Evolutionary conservation across 2,888 invertebrate genomes (phyloP), one percentile per base, ranked within the genome.

Genomic region (Listrodromus nycthemerus): DNA sequence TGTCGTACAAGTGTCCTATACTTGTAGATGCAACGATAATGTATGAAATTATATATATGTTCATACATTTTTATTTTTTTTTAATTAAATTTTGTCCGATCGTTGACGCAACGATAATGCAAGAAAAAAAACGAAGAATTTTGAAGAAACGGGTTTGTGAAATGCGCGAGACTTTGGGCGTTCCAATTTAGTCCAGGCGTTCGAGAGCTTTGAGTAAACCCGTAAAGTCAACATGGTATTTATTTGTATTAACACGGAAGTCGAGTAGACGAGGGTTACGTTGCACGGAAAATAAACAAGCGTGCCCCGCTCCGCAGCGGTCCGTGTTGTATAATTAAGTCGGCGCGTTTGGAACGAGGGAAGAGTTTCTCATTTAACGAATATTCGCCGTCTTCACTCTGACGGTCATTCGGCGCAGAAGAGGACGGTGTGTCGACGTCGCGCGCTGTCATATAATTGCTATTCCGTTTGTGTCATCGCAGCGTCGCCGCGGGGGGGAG

Each of bases 381-480:
- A 37, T 61, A 66, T 30, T 10, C 16, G n/a, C 45, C 30, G 27
- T 21, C 50, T 37, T 67, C 55, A 2, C 37, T 10, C 27, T 58
- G 55, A 24, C 30, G 30, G 37, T 73, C 19, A 70, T 77, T 78
- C 73, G 24, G 37, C 27, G 73, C 77, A 52, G 50, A 69, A 74
- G 70, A 48, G 10, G 33, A 48, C 33, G 27, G 16, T 65, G 21
- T 30, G 27, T 10, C 52, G 67, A 69, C 67, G 70, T 63, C 73
- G 74, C 82, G 70, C 78, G 74, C 71, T 67, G 66, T 70, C 67
- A 70, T 21, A 52, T 75, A 75, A 74, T 83, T 83, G 70, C 70
- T 83, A 83, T 83, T 83, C 82, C 63, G 58, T 52, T 79, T 65
- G 78, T 69, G 82, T 79, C 45, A 74, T 50, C 76, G 63, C 21